Base-by-base conservation (phyloP, 92 coral and sea anemone species). In the Meandrina meandrites region DNA sequence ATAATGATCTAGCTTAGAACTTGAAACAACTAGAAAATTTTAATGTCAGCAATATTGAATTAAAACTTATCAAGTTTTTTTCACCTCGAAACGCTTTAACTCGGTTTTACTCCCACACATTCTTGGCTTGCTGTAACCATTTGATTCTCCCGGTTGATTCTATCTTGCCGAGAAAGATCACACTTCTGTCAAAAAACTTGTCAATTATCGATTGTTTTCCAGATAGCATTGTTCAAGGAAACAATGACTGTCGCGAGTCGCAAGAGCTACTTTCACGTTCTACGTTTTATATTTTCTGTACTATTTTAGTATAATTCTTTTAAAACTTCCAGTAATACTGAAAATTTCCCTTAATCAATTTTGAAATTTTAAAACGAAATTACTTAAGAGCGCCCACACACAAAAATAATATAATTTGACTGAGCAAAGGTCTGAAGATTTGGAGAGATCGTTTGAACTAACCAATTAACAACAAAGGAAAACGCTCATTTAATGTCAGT, bases 361-460 rank as follows among this genome's bases (percentile, higher is more conserved):
- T 80, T 45, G 75, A 80, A 62, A 35, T 79, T 36, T 37, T 15
- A 36, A 66, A 34, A n/a, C 36, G n/a, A 64, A n/a, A 66, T 64
- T 66, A 40, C 75, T 16, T 4, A 57, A 84, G 45, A 34, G 32
- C 31, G 70, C 35, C 80, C 54, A 35, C 79, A 30, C 51, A 70
- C 31, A 0, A 54, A n/a, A n/a, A n/a, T n/a, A 35, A 50, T 22
- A 45, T 15, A 27, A 42, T 48, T 40, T 27, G 74, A 50, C 45
- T 58, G 5, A 50, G 86, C 30, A 24, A 69, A 31, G 9, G 21
- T 27, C 32, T 83, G 35, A 69, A 31, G 9, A 13, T 27, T 50
- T 83, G n/a, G 24, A 15, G 68, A 27, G 47, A 45, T 81, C 66
- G 34, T 19, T 27, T 28, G 24, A 9, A 27, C 48, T 16, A n/a